Percentiles rank a stretch among this genome's conserved stretches.
These are phyloP conservation scores for Tinea trinotella DNA, from an alignment of 2,888 invertebrate genomes.

Conservation along the genomic window DNA sequence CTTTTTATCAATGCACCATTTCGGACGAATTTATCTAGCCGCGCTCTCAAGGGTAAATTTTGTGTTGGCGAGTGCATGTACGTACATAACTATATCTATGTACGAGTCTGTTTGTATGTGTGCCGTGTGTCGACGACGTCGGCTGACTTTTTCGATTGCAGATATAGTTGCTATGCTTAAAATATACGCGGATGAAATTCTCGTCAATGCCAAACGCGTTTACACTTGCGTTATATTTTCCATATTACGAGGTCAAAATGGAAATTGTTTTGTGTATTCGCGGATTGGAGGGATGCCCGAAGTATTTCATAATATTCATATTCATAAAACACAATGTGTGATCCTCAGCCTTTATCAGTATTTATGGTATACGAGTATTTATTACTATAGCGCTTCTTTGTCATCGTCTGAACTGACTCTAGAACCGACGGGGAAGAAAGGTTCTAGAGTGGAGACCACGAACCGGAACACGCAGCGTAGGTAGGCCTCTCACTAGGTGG, in stretches of 20 bases:
- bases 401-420: too few species aligned
- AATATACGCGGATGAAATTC: slow-evolving; percentile 62
- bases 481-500: too few species aligned
- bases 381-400: too few species aligned
- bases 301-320: too few species aligned
- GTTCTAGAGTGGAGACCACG: too few species aligned
- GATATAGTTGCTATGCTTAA: slow-evolving; percentile 65
- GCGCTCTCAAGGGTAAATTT: slow-evolving; percentile 68
- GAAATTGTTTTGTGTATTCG: neutral
- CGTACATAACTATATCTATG: neutral
- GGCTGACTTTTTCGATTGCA: slow-evolving; percentile 61
- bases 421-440: too few species aligned
- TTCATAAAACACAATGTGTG: too few species aligned
- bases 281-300: neutral
- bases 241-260: neutral
- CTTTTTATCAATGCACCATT: slow-evolving; percentile 65
- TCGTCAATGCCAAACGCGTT: slow-evolving; percentile 47
- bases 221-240: slow-evolving; percentile 23
- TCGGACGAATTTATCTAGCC: slow-evolving; percentile 54
- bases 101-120: slow-evolving; percentile 31
- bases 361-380: too few species aligned
- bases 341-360: too few species aligned
- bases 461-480: too few species aligned
- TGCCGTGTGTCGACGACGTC: slow-evolving; percentile 32
- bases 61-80: slow-evolving; percentile 34